Percentiles rank a stretch among this genome's conserved stretches.
Evolutionary conservation across 2,888 invertebrate genomes (phyloP).

Genomic region (Belgica antarctica): DNA sequence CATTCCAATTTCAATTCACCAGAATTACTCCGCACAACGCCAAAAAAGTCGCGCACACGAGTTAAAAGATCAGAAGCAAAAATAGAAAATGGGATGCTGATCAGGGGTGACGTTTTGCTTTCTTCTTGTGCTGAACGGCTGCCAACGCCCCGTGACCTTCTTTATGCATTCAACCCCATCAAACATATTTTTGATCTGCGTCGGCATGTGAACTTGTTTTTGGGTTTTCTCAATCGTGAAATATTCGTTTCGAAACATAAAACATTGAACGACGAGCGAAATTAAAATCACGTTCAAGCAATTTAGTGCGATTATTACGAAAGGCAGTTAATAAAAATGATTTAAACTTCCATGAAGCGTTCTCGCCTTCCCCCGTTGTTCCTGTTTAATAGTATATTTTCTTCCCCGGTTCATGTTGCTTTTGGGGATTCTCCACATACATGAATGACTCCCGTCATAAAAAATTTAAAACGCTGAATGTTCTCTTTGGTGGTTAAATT

Average conservation of each 20-base stretch:
- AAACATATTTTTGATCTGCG: constrained; percentile 15
- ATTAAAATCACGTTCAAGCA: constrained; percentile 23
- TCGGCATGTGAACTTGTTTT: neutral
- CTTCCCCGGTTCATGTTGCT: neutral
- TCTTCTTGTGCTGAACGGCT: too few relatives aligned
- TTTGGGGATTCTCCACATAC: constrained; percentile 13
- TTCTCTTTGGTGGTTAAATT: constrained; percentile 38
- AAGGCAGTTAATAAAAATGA: constrained; percentile 26
- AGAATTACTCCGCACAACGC: neutral
- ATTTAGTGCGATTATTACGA: constrained; percentile 13
- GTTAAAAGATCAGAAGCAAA: neutral
- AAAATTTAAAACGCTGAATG: constrained; percentile 26
- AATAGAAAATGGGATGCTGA: too few relatives aligned
- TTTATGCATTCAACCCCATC: too few relatives aligned
- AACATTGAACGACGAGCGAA: neutral
- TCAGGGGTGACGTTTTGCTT: too few relatives aligned
- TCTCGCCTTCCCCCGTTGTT: neutral
- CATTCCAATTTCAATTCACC: neutral
- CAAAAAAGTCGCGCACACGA: too few relatives aligned
- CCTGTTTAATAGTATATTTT: neutral
- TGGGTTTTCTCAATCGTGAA: neutral
- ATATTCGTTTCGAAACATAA: neutral
- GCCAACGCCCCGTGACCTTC: too few relatives aligned
- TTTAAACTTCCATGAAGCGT: neutral
- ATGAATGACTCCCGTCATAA: neutral